A percentile compares a stretch with the other conserved stretches of the same genome.
phyloP scores from a whole-genome alignment of 2,113 vertebrate genomes.

The Motacilla tschutschensis region DNA sequence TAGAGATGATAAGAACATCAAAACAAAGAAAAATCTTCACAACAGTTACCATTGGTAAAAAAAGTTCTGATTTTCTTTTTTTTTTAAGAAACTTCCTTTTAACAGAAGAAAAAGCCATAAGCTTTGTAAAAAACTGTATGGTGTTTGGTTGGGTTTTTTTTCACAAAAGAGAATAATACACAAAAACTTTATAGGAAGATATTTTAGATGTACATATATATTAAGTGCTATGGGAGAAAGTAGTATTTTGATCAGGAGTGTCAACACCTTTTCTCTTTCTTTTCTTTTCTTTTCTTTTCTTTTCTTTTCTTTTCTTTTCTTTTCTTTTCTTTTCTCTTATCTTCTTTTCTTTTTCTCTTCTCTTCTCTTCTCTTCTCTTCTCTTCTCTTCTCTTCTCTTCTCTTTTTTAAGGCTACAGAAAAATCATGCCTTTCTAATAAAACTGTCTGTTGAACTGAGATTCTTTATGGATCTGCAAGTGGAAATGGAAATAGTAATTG shows the following conservation, averaged over 20 bases:
- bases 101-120: background rate
- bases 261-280: background rate
- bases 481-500: background rate
- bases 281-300: no score
- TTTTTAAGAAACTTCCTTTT: background rate
- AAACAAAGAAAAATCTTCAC: background rate
- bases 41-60: background rate
- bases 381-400: background rate
- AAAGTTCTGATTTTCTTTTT: background rate
- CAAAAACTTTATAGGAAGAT: background rate
- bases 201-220: background rate
- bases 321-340: no score
- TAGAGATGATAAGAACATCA: background rate
- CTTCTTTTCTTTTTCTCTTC: background rate
- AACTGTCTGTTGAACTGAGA: background rate
- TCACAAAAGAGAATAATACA: background rate
- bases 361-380: background rate
- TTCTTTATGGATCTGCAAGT: background rate
- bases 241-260: background rate
- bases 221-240: fast-evolving
- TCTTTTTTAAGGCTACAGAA: background rate
- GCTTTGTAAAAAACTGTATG: background rate
- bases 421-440: background rate
- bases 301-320: background rate
- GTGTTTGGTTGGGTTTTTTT: background rate